These are phyloP conservation scores for Miichthys miiuy DNA, from an alignment of 2,797 vertebrate species.

Conservation along the genomic window DNA sequence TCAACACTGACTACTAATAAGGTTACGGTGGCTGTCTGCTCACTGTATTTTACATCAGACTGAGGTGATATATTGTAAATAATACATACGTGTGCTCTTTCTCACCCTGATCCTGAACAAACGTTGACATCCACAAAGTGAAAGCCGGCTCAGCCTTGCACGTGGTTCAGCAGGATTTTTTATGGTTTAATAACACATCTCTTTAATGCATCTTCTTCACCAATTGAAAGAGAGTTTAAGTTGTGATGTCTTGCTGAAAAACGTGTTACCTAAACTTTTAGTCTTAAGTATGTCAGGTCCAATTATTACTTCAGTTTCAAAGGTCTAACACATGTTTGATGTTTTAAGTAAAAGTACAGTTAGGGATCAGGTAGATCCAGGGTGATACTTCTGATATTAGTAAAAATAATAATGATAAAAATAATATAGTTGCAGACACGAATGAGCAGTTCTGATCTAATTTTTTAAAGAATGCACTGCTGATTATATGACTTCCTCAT, in stretches of 20 bases:
- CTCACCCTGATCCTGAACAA: conserved; percentile 32
- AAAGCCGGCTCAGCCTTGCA: conserved; percentile 18
- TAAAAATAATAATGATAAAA: neutral
- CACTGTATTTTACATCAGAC: conserved; percentile 46
- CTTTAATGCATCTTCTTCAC: neutral
- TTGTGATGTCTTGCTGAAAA: neutral
- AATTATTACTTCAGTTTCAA: too few species aligned
- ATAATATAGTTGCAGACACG: neutral
- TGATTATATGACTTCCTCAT: neutral
- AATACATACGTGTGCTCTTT: conserved; percentile 37
- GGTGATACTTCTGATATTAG: neutral
- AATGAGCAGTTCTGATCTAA: too few species aligned
- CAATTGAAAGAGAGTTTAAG: neutral
- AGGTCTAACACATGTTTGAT: neutral
- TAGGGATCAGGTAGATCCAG: neutral
- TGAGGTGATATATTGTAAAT: conserved; percentile 57
- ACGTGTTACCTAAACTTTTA: too few species aligned
- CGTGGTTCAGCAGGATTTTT: neutral
- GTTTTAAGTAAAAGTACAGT: neutral
- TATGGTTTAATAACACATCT: neutral
- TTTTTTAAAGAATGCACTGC: neutral
- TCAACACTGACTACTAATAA: conserved; percentile 56
- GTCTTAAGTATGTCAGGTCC: too few species aligned
- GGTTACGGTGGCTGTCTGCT: conserved; percentile 54
- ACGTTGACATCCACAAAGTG: neutral